phyloP scores from a whole-genome alignment of 2,888 invertebrate genomes.

The Idaea straminata region DNA sequence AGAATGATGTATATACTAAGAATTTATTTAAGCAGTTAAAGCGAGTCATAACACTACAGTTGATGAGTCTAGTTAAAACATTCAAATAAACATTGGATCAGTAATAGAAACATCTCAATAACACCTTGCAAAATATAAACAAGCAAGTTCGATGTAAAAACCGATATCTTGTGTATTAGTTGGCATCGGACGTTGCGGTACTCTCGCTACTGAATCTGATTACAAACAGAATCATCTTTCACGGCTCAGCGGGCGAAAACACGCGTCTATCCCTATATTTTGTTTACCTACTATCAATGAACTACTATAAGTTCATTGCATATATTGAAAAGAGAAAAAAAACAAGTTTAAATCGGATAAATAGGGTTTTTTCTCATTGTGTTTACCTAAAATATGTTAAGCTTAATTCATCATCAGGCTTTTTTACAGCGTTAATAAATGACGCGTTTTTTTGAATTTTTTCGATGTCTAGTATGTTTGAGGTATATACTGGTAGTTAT shows the following conservation, averaged over 20 bases:
- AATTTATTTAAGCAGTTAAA: constrained; percentile 28
- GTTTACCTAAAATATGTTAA: too few species aligned
- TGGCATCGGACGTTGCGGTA: constrained; percentile 44
- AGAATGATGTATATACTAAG: neutral
- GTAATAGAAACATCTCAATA: constrained; percentile 51
- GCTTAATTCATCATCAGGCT: too few species aligned
- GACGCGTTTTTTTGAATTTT: too few species aligned
- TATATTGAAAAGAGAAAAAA: neutral
- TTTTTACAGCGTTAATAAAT: too few species aligned
- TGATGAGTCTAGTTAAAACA: constrained; percentile 33
- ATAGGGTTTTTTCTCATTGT: too few species aligned
- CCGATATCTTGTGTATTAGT: constrained; percentile 45
- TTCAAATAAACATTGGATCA: constrained; percentile 49
- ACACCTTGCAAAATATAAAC: constrained; percentile 54
- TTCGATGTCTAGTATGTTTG: too few species aligned
- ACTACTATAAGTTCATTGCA: neutral
- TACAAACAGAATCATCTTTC: constrained; percentile 54
- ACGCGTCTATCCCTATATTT: constrained; percentile 37
- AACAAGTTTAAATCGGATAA: too few species aligned
- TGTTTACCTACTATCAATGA: neutral
- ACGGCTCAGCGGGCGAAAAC: constrained; percentile 43
- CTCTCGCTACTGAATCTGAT: constrained; percentile 39
- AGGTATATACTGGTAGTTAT: too few species aligned
- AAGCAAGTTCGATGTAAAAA: constrained; percentile 62
- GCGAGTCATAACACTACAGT: constrained; percentile 21